These are phyloP conservation scores for Pipistrellus kuhlii DNA, from an alignment of 2,797 vertebrate species.

Conservation along the genomic window DNA sequence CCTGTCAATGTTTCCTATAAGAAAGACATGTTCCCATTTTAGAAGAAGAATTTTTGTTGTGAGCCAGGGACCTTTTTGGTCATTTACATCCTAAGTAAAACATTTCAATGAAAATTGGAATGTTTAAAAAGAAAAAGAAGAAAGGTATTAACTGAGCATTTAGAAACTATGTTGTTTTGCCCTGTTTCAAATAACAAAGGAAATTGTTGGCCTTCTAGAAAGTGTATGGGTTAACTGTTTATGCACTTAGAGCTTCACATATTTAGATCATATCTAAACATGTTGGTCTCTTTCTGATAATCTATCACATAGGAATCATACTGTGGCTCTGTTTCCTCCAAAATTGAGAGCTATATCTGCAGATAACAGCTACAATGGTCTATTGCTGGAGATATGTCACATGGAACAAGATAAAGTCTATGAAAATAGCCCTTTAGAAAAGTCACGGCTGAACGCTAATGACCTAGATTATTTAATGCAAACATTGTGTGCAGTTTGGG, in stretches of 20 bases:
- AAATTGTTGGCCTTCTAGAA: conserved; percentile 51
- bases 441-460: conserved; percentile 80
- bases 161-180: conserved; percentile 58
- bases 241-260: conserved; percentile 54
- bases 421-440: conserved; percentile 71
- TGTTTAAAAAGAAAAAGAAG: background rate
- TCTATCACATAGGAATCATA: conserved; percentile 36
- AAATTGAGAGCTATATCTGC: conserved; percentile 56
- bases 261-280: conserved; percentile 69
- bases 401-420: conserved; percentile 77
- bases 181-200: conserved; percentile 70
- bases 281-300: conserved; percentile 59
- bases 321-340: conserved; percentile 54
- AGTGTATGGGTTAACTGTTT: conserved; percentile 63
- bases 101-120: conserved; percentile 58
- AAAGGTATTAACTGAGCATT: background rate
- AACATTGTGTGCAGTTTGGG: conserved; percentile 76
- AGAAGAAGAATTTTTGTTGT: conserved; percentile 44
- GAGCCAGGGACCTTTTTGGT: conserved; percentile 42
- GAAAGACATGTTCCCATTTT: background rate
- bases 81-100: conserved; percentile 62
- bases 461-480: conserved; percentile 77
- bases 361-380: conserved; percentile 59
- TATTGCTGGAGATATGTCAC: conserved; percentile 58
- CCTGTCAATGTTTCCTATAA: background rate